Conservation (phyloP, 1,140 invertebrate genomes). For the Mamestra configurata region DNA sequence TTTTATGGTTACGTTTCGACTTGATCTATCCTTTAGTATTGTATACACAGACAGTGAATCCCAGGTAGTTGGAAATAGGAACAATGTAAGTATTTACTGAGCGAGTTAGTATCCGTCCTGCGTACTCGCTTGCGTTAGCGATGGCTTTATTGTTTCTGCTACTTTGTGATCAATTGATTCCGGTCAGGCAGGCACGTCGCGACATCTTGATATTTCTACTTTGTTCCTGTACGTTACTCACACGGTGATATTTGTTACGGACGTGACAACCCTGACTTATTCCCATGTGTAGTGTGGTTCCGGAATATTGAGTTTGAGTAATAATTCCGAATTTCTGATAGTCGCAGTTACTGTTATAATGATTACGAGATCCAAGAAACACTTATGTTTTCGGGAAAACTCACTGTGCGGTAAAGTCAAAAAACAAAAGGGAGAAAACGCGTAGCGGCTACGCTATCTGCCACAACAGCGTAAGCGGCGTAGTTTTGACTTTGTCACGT, state of each 20-base stretch:
- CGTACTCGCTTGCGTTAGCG: conserved; percentile 32
- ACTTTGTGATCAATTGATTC: conserved; percentile 56
- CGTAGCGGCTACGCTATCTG: neutral
- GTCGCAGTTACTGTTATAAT: neutral
- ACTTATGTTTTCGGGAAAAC: neutral
- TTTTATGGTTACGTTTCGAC: neutral
- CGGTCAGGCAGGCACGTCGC: conserved; percentile 27
- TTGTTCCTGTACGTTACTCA: conserved; percentile 25
- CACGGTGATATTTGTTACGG: conserved; percentile 13
- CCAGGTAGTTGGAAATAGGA: conserved; percentile 27
- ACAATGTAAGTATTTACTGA: conserved; percentile 44
- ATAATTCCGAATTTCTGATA: neutral
- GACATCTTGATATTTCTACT: conserved; percentile 33
- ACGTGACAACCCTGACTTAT: conserved; percentile 9
- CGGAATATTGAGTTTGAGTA: neutral
- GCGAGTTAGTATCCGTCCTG: conserved; percentile 25
- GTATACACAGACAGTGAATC: conserved; percentile 20
- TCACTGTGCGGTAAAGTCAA: no score
- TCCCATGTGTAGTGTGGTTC: neutral
- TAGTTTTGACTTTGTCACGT: neutral
- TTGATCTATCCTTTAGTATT: neutral
- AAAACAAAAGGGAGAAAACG: no score
- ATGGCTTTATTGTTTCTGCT: conserved; percentile 52
- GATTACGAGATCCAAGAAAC: neutral
- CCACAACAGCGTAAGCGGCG: neutral